These are phyloP conservation scores for Pseudococcus longispinus DNA, from an alignment of 2,888 invertebrate species.

Conservation along the genomic window DNA sequence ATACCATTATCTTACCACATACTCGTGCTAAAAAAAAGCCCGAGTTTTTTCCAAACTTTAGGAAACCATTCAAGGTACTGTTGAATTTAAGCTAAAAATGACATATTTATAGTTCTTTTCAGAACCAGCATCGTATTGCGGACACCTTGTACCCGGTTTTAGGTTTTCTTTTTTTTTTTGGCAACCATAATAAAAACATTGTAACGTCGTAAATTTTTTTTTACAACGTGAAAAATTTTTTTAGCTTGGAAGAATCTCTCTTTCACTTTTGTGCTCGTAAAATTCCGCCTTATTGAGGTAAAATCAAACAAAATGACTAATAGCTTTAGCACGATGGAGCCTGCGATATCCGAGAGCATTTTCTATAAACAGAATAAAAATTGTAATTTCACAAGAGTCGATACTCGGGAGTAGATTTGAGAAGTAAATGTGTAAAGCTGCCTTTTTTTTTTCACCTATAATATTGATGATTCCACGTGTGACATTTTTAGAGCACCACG, in stretches of 20 bases:
- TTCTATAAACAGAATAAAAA: not conserved
- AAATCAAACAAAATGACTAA: constrained; percentile 30
- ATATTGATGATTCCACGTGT: constrained; percentile 9
- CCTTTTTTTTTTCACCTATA: not conserved
- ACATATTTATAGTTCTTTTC: constrained; percentile 39
- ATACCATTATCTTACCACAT: too few relatives aligned
- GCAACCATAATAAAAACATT: constrained; percentile 40
- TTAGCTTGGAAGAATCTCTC: not conserved
- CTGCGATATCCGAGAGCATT: not conserved
- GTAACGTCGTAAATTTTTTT: constrained; percentile 36
- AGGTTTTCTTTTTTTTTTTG: constrained; percentile 24
- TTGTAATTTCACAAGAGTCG: not conserved
- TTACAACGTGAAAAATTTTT: constrained; percentile 12
- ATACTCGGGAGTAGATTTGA: not conserved
- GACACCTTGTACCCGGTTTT: constrained; percentile 29
- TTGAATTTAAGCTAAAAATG: constrained; percentile 44
- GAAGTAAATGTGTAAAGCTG: not conserved
- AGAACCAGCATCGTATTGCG: constrained; percentile 36
- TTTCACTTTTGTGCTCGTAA: not conserved
- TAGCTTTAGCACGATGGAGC: constrained; percentile 3
- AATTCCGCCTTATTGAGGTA: constrained; percentile 31
- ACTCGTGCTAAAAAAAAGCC: not conserved
- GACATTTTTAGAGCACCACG: not conserved
- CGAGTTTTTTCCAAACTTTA: not conserved
- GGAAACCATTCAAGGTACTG: constrained; percentile 15